A percentile compares a stretch with the other conserved stretches of the same genome.
Conservation (phyloP, 2,888 invertebrate genomes). For the Anodontia alba region DNA sequence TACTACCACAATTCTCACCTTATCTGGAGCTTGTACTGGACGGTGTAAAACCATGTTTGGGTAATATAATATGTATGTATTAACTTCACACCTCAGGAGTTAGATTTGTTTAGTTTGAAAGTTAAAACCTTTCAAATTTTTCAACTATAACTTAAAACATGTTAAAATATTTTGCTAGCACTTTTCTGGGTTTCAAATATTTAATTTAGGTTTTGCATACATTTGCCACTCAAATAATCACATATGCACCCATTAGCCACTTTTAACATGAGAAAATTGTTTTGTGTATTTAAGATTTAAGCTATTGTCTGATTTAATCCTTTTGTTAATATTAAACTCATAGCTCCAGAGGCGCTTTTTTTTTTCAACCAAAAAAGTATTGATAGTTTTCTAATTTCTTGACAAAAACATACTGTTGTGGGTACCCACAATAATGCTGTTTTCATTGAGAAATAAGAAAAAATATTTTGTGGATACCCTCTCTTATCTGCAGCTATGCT, state of each 20-base stretch:
- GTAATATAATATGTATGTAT: background rate
- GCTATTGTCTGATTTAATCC: conserved; percentile 1
- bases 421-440: too few species aligned
- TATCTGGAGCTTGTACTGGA: too few species aligned
- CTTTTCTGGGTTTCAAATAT: background rate
- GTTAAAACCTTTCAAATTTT: background rate
- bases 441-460: too few species aligned
- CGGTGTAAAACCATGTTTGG: conserved; percentile 5
- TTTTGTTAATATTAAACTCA: background rate
- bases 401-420: too few species aligned
- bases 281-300: background rate
- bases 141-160: too few species aligned
- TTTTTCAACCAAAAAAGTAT: too few species aligned
- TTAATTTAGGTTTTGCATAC: background rate
- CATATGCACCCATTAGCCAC: background rate
- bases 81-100: background rate
- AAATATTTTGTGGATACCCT: too few species aligned
- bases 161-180: too few species aligned
- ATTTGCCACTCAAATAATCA: background rate
- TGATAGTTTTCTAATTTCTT: too few species aligned
- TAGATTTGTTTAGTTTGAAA: conserved; percentile 3
- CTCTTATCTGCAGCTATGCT: too few species aligned
- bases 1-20: too few species aligned
- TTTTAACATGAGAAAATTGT: background rate
- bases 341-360: too few species aligned